These are phyloP conservation scores for Myotis davidii DNA, from an alignment of 2,113 vertebrate species.

Conservation along the genomic window DNA sequence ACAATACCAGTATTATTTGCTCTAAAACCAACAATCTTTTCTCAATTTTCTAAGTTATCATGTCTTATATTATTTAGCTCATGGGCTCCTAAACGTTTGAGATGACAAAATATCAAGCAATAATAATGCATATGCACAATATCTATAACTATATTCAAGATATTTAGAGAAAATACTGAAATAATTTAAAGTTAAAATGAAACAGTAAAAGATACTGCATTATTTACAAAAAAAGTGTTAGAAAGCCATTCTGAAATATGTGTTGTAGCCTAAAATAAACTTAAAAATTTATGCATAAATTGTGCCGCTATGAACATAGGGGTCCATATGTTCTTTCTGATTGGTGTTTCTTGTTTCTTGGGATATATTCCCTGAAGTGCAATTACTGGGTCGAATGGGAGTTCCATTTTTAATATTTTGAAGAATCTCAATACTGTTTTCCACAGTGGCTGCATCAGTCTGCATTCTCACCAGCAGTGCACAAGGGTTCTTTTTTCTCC, in stretches of 20 bases:
- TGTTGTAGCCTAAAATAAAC: conserved; percentile 16
- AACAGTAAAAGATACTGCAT: background rate
- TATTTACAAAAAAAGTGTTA: background rate
- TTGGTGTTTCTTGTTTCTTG: too few species aligned
- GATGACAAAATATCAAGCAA: conserved; percentile 34
- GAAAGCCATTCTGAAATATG: conserved; percentile 43
- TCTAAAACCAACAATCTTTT: background rate
- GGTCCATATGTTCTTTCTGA: too few species aligned
- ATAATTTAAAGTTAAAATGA: conserved; percentile 28
- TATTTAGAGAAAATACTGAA: conserved; percentile 16
- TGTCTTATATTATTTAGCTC: background rate
- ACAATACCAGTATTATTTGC: background rate
- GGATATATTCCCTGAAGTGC: too few species aligned
- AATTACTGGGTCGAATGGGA: too few species aligned
- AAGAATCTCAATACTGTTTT: too few species aligned
- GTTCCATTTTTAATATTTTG: too few species aligned
- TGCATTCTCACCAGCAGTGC: too few species aligned
- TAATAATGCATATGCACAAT: background rate
- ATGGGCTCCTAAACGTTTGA: background rate
- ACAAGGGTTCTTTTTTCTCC: too few species aligned
- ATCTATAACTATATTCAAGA: conserved; percentile 28
- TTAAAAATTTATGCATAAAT: background rate
- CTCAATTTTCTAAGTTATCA: background rate
- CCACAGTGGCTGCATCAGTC: too few species aligned
- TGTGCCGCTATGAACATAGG: too few species aligned